Evolutionary conservation across 2,113 vertebrate genomes (phyloP).

Genomic region (Leucopternis melanops): DNA sequence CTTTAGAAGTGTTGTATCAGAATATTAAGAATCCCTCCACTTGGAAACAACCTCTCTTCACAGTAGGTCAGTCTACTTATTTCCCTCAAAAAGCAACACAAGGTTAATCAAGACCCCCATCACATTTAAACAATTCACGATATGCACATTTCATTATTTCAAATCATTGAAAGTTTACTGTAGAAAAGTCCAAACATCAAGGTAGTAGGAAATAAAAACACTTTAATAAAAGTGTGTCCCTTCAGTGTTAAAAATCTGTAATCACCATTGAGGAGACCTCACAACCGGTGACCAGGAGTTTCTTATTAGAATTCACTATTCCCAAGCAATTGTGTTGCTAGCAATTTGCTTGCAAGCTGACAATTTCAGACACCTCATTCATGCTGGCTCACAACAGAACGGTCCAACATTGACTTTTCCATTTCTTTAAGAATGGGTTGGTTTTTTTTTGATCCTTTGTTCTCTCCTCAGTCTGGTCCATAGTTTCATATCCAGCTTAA

Average conservation of each 20-base stretch:
- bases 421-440: neutral
- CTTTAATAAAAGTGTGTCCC: conserved; percentile 23
- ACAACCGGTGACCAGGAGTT: neutral
- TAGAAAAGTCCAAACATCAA: conserved; percentile 55
- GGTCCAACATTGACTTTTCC: neutral
- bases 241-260: conserved; percentile 37
- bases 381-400: neutral
- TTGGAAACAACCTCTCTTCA: neutral
- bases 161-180: conserved; percentile 25
- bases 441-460: neutral
- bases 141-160: conserved; percentile 26
- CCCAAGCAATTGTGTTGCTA: neutral
- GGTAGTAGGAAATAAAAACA: conserved; percentile 49
- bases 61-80: neutral
- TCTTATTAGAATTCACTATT: neutral
- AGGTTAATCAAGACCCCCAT: neutral
- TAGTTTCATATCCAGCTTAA: conserved; percentile 23
- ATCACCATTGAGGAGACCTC: neutral
- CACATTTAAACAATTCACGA: conserved; percentile 31
- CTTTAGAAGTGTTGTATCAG: neutral
- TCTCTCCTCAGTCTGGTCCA: conserved; percentile 35
- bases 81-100: neutral
- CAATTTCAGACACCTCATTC: neutral
- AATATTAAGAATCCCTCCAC: neutral
- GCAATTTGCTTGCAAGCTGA: neutral